These are phyloP conservation scores for Pelodiscus sinensis DNA, from an alignment of 2,113 vertebrate genomes.

Conservation along the genomic window DNA sequence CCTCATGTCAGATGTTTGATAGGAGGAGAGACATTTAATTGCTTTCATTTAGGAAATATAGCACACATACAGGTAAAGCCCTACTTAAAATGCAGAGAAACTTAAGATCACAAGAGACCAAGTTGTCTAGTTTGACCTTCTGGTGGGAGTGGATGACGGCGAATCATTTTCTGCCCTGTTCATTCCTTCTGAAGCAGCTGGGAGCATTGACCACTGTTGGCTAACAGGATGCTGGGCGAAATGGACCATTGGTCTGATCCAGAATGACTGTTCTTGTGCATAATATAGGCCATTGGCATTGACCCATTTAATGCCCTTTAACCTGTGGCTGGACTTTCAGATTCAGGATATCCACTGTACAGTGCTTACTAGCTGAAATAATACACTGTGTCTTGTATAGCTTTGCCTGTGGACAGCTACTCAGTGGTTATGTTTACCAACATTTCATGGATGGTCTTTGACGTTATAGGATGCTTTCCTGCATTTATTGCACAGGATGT, in stretches of 20 bases:
- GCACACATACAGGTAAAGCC: neutral
- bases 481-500: neutral
- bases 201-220: neutral
- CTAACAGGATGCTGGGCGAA: neutral
- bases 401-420: neutral
- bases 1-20: neutral
- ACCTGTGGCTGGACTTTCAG: neutral
- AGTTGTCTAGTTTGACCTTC: neutral
- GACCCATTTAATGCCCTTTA: neutral
- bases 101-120: neutral
- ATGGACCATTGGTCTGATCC: neutral
- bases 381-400: neutral
- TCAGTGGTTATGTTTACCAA: neutral
- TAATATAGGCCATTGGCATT: rapidly evolving
- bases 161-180: neutral
- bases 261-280: neutral
- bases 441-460: neutral
- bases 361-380: neutral
- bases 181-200: neutral
- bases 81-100: neutral
- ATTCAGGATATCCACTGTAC: neutral
- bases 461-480: constrained; percentile 17
- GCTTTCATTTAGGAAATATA: neutral
- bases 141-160: neutral
- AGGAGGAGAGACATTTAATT: neutral